Percentiles rank a stretch among this genome's conserved stretches.
Conservation (phyloP, 2,113 vertebrate genomes). For the Fregetta grallaria region DNA sequence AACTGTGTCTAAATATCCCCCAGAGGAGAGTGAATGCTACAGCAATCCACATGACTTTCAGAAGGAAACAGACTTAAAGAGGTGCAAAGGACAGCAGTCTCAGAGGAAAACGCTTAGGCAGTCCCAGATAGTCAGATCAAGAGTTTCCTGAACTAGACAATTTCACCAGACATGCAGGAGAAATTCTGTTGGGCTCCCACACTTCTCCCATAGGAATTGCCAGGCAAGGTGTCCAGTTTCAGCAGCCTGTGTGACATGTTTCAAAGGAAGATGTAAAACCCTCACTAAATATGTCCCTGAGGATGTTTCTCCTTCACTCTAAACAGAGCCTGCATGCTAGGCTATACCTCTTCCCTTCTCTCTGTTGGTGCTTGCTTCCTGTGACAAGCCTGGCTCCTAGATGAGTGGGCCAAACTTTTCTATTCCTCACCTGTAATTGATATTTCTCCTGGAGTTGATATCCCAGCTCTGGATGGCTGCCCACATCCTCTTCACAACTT, state of each 20-base stretch:
- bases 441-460: slow-evolving; percentile 94
- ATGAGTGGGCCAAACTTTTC: background rate
- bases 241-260: background rate
- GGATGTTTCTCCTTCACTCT: background rate
- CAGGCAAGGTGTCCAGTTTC: background rate
- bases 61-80: background rate
- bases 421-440: slow-evolving; percentile 90
- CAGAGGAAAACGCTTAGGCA: background rate
- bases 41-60: background rate
- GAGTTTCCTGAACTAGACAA: background rate
- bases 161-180: background rate
- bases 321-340: background rate
- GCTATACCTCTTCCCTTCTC: background rate
- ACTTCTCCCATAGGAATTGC: background rate
- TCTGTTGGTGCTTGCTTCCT: background rate
- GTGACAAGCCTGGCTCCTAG: background rate
- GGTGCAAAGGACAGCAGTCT: background rate
- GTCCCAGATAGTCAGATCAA: background rate
- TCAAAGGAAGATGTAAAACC: background rate
- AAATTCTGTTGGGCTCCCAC: background rate
- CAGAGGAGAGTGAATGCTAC: background rate
- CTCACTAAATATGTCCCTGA: background rate
- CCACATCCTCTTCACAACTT: slow-evolving; percentile 95
- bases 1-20: background rate
- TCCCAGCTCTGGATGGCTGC: slow-evolving; percentile 97